Evolutionary conservation across 2,113 vertebrate genomes (phyloP).

Genomic region (Mastomys natalensis): DNA sequence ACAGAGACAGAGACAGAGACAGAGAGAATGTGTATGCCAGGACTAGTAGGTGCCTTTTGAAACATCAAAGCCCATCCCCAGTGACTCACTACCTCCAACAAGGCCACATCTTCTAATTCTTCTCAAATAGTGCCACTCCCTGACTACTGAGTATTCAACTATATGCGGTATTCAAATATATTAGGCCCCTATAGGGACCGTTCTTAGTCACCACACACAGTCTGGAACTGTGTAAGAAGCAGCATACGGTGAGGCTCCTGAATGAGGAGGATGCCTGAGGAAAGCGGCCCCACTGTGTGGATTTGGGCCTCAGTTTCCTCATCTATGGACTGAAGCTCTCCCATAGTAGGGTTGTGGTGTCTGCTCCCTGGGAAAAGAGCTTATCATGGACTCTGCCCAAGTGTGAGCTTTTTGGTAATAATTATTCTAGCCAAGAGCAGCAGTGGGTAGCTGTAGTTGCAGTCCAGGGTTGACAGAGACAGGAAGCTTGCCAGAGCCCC

Average conservation of each 20-base stretch:
- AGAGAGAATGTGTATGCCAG: too few relatives aligned
- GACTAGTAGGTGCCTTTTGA: neutral
- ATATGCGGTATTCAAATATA: neutral
- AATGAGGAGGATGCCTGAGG: neutral
- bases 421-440: neutral
- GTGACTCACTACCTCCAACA: neutral
- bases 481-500: neutral
- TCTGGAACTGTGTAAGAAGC: neutral
- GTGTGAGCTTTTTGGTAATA: neutral
- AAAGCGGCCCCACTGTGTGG: neutral
- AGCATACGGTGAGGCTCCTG: neutral
- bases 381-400: neutral
- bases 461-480: neutral
- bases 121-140: neutral
- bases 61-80: neutral
- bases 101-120: neutral
- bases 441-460: neutral
- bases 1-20: neutral
- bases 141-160: neutral
- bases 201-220: neutral
- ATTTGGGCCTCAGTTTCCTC: neutral
- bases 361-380: neutral
- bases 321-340: neutral
- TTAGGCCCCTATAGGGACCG: neutral
- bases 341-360: neutral